A percentile compares a stretch with the other conserved stretches of the same genome.
phyloP scores from a whole-genome alignment of 2,797 vertebrate genomes.

The Malacoctenus gilli region DNA sequence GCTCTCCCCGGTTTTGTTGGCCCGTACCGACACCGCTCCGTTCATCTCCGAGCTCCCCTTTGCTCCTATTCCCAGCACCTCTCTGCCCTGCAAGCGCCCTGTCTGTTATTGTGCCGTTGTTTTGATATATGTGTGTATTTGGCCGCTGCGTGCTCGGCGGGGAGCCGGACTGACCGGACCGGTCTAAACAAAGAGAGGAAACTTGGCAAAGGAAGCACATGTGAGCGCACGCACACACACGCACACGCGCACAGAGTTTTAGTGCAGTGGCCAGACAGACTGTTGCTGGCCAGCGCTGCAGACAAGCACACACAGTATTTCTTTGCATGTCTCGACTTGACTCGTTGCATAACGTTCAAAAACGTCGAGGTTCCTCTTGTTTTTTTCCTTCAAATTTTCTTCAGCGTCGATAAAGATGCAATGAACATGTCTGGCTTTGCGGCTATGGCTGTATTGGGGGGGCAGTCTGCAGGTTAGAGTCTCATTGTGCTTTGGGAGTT shows the following conservation, averaged over 20 bases:
- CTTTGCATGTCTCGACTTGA: constrained; percentile 59
- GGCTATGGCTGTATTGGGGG: constrained; percentile 18
- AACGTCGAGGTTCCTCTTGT: constrained; percentile 22
- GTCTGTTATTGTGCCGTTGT: constrained; percentile 65
- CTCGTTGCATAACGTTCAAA: constrained; percentile 29
- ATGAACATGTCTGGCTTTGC: not conserved
- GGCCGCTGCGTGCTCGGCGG: constrained; percentile 72
- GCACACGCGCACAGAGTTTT: constrained; percentile 32
- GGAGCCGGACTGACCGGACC: constrained; percentile 76
- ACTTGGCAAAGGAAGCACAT: constrained; percentile 77
- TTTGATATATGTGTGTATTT: constrained; percentile 78
- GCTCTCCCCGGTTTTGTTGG: constrained; percentile 16
- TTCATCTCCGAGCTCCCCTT: constrained; percentile 33
- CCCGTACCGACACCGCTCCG: constrained; percentile 8
- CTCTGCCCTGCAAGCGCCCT: constrained; percentile 51
- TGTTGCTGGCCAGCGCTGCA: constrained; percentile 32
- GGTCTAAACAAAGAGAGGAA: constrained; percentile 85
- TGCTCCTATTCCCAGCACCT: constrained; percentile 62
- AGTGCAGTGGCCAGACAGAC: constrained; percentile 24
- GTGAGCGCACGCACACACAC: constrained; percentile 31
- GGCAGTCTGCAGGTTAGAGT: constrained; percentile 1
- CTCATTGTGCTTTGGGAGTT: not conserved
- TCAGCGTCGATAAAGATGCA: constrained; percentile 2
- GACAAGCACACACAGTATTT: constrained; percentile 42
- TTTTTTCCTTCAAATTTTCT: constrained; percentile 26